Percentiles rank a stretch among this genome's conserved stretches.
phyloP scores from a whole-genome alignment of 53 echinoderm and acorn worm species.

The Paracentrotus lividus region DNA sequence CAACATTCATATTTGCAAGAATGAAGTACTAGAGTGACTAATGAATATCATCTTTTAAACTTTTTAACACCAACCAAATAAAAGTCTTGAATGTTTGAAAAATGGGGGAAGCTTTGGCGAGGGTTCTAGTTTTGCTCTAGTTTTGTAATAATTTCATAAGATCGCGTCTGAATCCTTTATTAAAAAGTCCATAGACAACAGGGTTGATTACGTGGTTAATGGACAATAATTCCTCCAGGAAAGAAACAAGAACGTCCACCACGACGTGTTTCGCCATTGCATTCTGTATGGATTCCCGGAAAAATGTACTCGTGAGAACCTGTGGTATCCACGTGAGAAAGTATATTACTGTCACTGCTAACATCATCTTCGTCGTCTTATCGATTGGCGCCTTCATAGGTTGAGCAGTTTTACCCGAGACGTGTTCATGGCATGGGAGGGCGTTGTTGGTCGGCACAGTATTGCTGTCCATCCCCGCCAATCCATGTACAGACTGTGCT shows the following conservation, averaged over 20 bases:
- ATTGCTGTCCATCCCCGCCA: not conserved
- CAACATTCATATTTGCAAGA: no score
- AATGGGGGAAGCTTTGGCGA: no score
- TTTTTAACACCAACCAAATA: no score
- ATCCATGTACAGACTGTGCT: not conserved
- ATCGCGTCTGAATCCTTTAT: slow-evolving; percentile 1
- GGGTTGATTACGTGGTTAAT: slow-evolving; percentile 48
- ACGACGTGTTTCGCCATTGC: not conserved
- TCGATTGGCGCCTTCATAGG: not conserved
- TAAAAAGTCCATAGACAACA: slow-evolving; percentile 15
- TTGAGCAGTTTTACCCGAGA: not conserved
- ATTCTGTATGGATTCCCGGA: not conserved
- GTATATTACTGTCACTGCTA: slow-evolving; percentile 21
- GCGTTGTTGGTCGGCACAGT: not conserved
- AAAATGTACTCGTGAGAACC: not conserved
- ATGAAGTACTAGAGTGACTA: no score
- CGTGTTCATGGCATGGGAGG: not conserved
- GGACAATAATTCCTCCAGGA: not conserved
- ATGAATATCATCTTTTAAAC: no score
- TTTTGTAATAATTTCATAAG: not conserved
- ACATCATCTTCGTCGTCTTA: slow-evolving; percentile 53
- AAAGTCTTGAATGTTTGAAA: no score
- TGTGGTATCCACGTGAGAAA: slow-evolving; percentile 13
- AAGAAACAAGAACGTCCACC: not conserved
- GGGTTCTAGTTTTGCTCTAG: no score